Base-by-base conservation (phyloP, 2,888 invertebrate species). In the Cremastinae sp. region DNA sequence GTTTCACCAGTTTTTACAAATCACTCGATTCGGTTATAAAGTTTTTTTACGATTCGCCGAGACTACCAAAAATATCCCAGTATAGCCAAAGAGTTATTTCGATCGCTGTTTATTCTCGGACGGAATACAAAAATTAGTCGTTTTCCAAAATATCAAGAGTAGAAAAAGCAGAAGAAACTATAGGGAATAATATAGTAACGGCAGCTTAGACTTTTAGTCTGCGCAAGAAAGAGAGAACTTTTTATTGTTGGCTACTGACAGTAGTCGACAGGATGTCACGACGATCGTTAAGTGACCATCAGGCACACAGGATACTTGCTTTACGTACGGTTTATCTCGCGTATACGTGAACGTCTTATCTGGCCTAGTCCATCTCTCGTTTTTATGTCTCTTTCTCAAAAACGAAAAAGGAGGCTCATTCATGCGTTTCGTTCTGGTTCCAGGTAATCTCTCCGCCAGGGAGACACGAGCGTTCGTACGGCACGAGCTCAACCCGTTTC, bases 401-500 rank as follows among this genome's bases (percentile, higher is more conserved):
- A 54, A 69, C 59, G 28, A 47, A 59, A 76, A 69, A 72, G 58
- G 59, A 64, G 69, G 61, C 73, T 70, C 77, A 74, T 77, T 77
- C 77, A 74, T 77, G 77, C 54, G 65, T 73, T 66, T 74, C 54
- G 51, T 70, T 16, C 43, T 18, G 43, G 70, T 70, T 77, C 65
- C 65, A 12, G 61, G 77, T 70, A 66, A 61, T 14, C 47, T 28
- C 41, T 65, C 51, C 62, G 64, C 38, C 22, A 51, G 72, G 68
- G 58, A 76, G 53, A 43, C 53, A 43, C 56, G 36, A 36, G 64
- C 45, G 65, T 64, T 49, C 56, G 36, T 70, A 77, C 72, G 77
- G 77, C 77, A 77, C 77, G 77, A 70, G 77, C 70, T 73, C 56
- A 74, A 70, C 77, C 65, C 73, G 73, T 77, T 77, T 74, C 20